A percentile compares a stretch with the other conserved stretches of the same genome.
Evolutionary conservation across 1,140 invertebrate genomes (phyloP).

Genomic region (Eriocheir sinensis): DNA sequence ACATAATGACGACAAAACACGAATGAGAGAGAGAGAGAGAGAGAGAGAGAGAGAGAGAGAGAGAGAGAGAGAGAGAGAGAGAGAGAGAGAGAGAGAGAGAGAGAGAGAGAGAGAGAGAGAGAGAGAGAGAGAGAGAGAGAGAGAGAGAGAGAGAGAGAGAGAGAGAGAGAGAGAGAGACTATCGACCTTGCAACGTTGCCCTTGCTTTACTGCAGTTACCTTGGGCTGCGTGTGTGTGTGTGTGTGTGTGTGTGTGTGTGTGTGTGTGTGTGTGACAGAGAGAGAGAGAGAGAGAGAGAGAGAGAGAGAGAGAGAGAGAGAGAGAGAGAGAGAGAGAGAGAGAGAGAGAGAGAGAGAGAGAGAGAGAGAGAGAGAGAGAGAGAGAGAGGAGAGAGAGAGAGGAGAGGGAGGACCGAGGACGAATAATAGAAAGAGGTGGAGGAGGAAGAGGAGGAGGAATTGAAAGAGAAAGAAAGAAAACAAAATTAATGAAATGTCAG

Average conservation of each 20-base stretch:
- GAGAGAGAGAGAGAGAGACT: constrained; percentile 33
- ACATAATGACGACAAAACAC: no score
- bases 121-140: neutral
- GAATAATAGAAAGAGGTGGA: neutral
- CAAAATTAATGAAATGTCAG: no score
- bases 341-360: no score
- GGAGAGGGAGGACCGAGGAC: neutral
- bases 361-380: neutral
- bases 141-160: constrained; percentile 40
- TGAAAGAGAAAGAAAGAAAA: no score
- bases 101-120: constrained; percentile 9
- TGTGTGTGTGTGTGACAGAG: no score
- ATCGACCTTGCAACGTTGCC: neutral
- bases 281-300: constrained; percentile 10
- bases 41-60: neutral
- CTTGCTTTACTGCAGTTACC: constrained; percentile 8
- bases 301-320: neutral
- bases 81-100: constrained; percentile 47
- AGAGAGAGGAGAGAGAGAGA: neutral
- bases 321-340: no score
- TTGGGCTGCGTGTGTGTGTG: no score
- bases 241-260: no score
- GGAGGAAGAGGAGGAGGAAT: neutral
- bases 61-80: constrained; percentile 44
- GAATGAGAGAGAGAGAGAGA: no score